Conservation (phyloP, 2,888 invertebrate species). For the Melolontha melolontha region DNA sequence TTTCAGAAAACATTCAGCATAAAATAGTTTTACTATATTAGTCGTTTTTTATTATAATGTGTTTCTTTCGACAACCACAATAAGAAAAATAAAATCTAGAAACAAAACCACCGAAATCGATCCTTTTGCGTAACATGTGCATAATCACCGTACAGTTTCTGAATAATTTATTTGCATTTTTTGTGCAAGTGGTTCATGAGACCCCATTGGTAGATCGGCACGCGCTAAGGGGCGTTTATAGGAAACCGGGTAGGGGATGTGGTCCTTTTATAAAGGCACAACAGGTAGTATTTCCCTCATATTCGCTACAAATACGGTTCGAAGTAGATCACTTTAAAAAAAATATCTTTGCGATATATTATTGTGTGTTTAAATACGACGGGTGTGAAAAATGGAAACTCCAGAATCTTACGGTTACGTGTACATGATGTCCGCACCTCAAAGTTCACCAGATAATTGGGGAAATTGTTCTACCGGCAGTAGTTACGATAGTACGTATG, state of each 20-base stretch:
- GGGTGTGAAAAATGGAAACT: conserved; percentile 50
- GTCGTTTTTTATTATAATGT: neutral
- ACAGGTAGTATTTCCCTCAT: conserved; percentile 56
- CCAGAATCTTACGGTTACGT: conserved; percentile 59
- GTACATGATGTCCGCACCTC: conserved; percentile 55
- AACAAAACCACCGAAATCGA: conserved; percentile 9
- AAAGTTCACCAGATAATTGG: conserved; percentile 51
- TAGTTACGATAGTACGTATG: conserved; percentile 56
- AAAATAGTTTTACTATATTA: neutral
- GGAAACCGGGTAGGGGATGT: conserved; percentile 45
- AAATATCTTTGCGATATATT: neutral
- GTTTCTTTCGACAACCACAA: neutral
- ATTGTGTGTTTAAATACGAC: conserved; percentile 3
- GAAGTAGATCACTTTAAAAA: conserved; percentile 20
- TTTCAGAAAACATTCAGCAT: too few species aligned
- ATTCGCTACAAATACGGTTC: conserved; percentile 46
- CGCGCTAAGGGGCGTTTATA: conserved; percentile 57
- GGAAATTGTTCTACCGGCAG: conserved; percentile 53
- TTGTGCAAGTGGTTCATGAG: conserved; percentile 18
- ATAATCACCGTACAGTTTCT: conserved; percentile 24
- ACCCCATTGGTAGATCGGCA: conserved; percentile 59
- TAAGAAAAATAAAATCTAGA: neutral
- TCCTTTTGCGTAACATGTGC: conserved; percentile 32
- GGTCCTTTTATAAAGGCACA: conserved; percentile 55
- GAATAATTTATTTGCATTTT: conserved; percentile 30